Percentiles rank a stretch among this genome's conserved stretches.
Conservation (phyloP, 2,113 vertebrate species). For the Phocoena sinus region DNA sequence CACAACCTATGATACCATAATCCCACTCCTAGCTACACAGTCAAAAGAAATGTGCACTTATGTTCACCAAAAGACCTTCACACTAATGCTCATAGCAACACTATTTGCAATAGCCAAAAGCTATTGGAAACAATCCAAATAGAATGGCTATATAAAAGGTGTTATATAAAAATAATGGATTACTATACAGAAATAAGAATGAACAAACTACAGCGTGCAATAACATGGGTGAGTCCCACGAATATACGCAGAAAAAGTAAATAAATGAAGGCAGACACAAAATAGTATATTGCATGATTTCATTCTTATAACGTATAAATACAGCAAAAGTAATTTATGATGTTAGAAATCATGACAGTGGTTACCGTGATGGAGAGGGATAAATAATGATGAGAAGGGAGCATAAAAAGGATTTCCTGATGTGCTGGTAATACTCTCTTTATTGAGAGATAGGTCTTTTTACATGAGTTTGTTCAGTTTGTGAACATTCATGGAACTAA, state of each 20-base stretch:
- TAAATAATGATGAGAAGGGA: neutral
- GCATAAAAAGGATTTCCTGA: too few species aligned
- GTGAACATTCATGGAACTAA: neutral
- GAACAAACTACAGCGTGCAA: neutral
- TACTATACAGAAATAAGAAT: neutral
- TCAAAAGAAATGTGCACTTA: neutral
- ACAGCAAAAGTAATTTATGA: neutral
- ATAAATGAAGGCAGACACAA: neutral
- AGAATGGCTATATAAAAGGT: neutral
- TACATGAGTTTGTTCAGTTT: neutral
- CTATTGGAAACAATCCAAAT: neutral
- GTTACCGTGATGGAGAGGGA: neutral
- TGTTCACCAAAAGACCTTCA: neutral
- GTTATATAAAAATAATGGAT: neutral
- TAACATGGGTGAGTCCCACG: neutral
- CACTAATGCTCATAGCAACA: neutral
- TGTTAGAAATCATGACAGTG: neutral
- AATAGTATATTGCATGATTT: neutral
- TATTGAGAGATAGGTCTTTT: neutral
- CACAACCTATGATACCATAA: neutral
- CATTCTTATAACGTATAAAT: neutral
- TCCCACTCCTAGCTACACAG: neutral
- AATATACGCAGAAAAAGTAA: neutral
- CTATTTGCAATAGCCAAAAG: neutral
- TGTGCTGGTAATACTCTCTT: neutral